These are phyloP conservation scores for Nemopilema nomurai DNA, from an alignment of 30 jellyfish, hydroid and myxozoan species.

Conservation along the genomic window DNA sequence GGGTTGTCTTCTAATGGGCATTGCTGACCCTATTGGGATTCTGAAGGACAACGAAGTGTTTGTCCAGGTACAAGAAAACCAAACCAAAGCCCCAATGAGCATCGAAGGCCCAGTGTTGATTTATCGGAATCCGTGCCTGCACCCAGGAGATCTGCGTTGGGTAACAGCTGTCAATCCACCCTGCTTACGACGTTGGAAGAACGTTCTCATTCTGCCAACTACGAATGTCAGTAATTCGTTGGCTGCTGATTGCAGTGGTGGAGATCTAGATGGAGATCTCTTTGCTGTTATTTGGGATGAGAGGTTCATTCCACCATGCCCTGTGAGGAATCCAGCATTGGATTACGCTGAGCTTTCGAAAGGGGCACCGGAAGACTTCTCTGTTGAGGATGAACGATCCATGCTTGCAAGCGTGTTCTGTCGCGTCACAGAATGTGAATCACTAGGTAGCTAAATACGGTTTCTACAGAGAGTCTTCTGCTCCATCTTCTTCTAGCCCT, in stretches of 20 bases:
- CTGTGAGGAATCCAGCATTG: conserved; percentile 6
- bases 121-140: conserved; percentile 82
- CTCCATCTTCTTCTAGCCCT: neutral
- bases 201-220: conserved; percentile 74
- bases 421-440: conserved; percentile 48
- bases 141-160: conserved; percentile 87
- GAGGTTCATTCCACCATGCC: conserved; percentile 58
- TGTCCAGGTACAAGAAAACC: conserved; percentile 41
- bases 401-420: conserved; percentile 55
- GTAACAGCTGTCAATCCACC: conserved; percentile 66
- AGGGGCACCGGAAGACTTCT: conserved; percentile 44
- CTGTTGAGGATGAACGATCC: conserved; percentile 13
- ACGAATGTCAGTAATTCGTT: conserved; percentile 31
- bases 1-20: conserved; percentile 79
- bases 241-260: conserved; percentile 85
- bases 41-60: conserved; percentile 70
- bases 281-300: conserved; percentile 86
- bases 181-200: conserved; percentile 32
- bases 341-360: conserved; percentile 54
- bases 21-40: conserved; percentile 73
- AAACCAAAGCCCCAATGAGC: neutral
- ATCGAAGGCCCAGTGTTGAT: conserved; percentile 60
- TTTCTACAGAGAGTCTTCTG: no score
- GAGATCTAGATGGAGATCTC: conserved; percentile 91
- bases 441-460: no score